Evolutionary conservation across 2,113 vertebrate genomes (phyloP).

Genomic region (Zosterops pallidus): DNA sequence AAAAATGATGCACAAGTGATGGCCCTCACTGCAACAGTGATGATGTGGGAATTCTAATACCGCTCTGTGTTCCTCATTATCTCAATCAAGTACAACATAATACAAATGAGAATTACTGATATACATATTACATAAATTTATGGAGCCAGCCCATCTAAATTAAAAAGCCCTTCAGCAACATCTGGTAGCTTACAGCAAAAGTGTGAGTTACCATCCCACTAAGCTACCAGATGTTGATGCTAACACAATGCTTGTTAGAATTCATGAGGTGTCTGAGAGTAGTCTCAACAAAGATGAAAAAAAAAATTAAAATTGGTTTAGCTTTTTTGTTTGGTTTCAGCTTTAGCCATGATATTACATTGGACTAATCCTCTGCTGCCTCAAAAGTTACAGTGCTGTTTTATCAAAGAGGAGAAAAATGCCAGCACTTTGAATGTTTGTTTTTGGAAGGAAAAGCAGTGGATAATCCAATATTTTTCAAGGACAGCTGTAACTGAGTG

Average conservation of each 20-base stretch:
- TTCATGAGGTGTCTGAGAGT: neutral
- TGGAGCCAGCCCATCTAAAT: slow-evolving; percentile 1
- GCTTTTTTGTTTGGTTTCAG: slow-evolving; percentile 22
- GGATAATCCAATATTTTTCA: slow-evolving; percentile 1
- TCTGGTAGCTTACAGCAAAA: slow-evolving; percentile 6
- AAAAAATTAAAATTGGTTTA: neutral
- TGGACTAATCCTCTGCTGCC: slow-evolving; percentile 16
- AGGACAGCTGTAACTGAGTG: neutral
- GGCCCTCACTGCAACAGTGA: neutral
- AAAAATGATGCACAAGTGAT: neutral
- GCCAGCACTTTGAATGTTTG: neutral
- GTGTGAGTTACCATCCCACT: neutral
- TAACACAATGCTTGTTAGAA: neutral
- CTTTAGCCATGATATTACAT: slow-evolving; percentile 15
- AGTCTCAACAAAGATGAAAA: neutral
- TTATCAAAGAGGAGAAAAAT: slow-evolving; percentile 3
- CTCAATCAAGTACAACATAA: neutral
- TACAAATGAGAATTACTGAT: neutral
- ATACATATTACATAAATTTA: neutral
- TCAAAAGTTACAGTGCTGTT: slow-evolving; percentile 9
- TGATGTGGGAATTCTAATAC: neutral
- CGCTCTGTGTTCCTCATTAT: neutral
- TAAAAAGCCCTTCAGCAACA: slow-evolving; percentile 24
- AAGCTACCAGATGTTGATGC: slow-evolving; percentile 20
- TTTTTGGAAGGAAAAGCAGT: neutral